A percentile compares a stretch with the other conserved stretches of the same genome.
Conservation (phyloP, 2,113 vertebrate species). For the Ictidomys tridecemlineatus region DNA sequence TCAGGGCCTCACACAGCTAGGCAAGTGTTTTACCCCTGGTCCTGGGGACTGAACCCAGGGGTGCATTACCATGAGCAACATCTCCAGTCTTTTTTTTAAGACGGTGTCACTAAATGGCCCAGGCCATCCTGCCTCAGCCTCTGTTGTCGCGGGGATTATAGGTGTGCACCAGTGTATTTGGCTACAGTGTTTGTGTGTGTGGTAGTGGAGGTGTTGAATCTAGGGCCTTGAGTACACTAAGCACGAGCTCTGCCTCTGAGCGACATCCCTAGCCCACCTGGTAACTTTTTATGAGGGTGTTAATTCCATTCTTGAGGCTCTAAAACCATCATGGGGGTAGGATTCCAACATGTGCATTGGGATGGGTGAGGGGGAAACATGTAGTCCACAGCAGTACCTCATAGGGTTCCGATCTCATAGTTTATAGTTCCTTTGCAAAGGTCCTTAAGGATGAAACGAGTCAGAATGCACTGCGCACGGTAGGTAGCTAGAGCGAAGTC, state of each 20-base stretch:
- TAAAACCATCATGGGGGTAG: neutral
- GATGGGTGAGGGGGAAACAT: neutral
- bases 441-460: neutral
- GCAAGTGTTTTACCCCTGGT: too few relatives aligned
- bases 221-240: neutral
- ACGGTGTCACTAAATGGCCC: too few relatives aligned
- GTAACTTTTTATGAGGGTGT: neutral
- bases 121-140: too few relatives aligned
- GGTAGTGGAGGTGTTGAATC: too few relatives aligned
- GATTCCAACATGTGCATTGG: neutral
- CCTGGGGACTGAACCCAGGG: too few relatives aligned
- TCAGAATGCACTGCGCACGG: neutral
- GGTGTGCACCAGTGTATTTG: too few relatives aligned
- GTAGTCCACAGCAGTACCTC: neutral
- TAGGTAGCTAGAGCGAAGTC: neutral
- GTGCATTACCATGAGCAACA: too few relatives aligned
- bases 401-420: neutral
- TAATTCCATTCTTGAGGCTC: neutral
- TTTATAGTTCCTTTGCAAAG: conserved; percentile 9
- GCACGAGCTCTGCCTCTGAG: neutral
- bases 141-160: too few relatives aligned
- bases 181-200: too few relatives aligned
- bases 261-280: neutral
- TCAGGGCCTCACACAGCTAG: too few relatives aligned
- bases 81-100: too few relatives aligned